Percentiles rank a stretch among this genome's conserved stretches.
Evolutionary conservation across 2,888 invertebrate species (phyloP).

Genomic region (Pherbina coryleti): DNA sequence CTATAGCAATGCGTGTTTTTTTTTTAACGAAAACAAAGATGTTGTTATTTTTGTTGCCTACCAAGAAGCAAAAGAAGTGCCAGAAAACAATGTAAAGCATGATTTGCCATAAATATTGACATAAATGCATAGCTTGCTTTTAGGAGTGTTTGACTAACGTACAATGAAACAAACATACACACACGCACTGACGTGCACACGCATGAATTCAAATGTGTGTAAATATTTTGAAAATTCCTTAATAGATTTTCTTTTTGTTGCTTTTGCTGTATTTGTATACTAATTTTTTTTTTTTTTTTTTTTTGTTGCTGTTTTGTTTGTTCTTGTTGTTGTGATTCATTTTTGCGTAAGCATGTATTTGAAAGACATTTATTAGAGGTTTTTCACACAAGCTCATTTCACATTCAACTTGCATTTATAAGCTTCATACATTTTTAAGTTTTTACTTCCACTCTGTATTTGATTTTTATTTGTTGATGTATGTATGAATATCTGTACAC

Average conservation of each 20-base stretch:
- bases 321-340: no score
- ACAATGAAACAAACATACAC: not conserved
- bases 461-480: no score
- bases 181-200: not conserved
- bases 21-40: not conserved
- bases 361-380: no score
- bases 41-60: not conserved
- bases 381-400: no score
- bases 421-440: no score
- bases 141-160: conserved; percentile 3
- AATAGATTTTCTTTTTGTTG: conserved; percentile 7
- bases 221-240: conserved; percentile 13
- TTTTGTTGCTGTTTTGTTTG: no score
- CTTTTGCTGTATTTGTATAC: not conserved
- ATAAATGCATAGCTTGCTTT: conserved; percentile 21
- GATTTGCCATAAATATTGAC: conserved; percentile 33
- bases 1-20: no score
- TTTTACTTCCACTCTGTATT: no score
- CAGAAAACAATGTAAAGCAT: conserved; percentile 23
- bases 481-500: no score
- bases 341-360: no score
- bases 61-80: not conserved
- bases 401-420: no score
- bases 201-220: not conserved
- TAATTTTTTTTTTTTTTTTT: no score